Evolutionary conservation across 2,797 vertebrate genomes (phyloP).

Genomic region (Cossypha heuglini): DNA sequence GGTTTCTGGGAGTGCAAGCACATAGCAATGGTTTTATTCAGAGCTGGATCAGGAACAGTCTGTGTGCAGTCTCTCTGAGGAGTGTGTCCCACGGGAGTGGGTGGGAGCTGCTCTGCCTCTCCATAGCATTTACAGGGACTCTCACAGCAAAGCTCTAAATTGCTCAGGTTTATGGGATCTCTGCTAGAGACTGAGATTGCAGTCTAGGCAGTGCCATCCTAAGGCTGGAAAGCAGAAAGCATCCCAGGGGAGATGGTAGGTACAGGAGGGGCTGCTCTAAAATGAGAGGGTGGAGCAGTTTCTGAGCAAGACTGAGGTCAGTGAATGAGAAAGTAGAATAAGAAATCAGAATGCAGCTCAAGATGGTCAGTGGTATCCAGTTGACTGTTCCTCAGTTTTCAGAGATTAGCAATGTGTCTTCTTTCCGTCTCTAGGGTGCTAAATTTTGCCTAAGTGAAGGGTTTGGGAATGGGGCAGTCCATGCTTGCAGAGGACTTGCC

Average conservation of each 20-base stretch:
- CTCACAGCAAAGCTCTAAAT: not conserved
- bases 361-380: not conserved
- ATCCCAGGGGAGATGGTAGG: not conserved
- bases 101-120: not conserved
- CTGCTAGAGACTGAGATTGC: not conserved
- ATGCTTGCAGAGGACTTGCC: not conserved
- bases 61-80: rapidly evolving
- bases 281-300: not conserved
- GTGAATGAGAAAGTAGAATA: rapidly evolving
- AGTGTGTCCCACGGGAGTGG: rapidly evolving
- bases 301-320: not conserved
- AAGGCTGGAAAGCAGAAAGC: not conserved
- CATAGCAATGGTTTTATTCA: not conserved
- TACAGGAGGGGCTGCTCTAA: not conserved
- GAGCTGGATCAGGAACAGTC: not conserved
- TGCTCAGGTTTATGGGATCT: not conserved
- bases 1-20: not conserved
- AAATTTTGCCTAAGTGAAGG: not conserved
- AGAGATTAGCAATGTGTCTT: not conserved
- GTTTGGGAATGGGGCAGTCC: not conserved
- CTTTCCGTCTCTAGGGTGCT: not conserved
- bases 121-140: rapidly evolving
- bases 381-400: not conserved
- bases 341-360: not conserved
- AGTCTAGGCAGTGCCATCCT: not conserved